Evolutionary conservation across 2,797 vertebrate genomes (phyloP).

Genomic region (Podarcis siculus): DNA sequence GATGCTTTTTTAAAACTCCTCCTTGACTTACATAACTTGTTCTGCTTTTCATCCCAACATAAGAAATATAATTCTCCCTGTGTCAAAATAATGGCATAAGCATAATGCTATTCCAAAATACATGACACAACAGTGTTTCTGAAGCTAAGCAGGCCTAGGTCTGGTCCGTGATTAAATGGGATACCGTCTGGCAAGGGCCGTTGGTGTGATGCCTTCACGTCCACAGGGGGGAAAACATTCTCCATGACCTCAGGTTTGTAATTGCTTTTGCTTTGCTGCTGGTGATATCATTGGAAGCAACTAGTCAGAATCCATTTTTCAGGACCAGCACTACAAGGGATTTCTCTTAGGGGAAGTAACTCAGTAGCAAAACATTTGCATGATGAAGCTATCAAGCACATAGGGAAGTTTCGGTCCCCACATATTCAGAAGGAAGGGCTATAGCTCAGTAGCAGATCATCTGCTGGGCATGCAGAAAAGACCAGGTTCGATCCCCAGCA

Average conservation of each 20-base stretch:
- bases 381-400: not conserved
- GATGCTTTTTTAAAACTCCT: constrained; percentile 2
- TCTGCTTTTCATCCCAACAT: constrained; percentile 29
- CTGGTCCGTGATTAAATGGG: not conserved
- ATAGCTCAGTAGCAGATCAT: not conserved
- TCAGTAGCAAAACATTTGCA: not conserved
- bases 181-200: not conserved
- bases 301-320: not conserved
- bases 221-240: not conserved
- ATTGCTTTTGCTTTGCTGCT: not conserved
- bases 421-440: not conserved
- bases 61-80: not conserved
- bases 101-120: not conserved
- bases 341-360: not conserved
- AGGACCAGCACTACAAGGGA: not conserved
- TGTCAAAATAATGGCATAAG: not conserved
- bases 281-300: not conserved
- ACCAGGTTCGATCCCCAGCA: too few relatives aligned
- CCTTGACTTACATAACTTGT: constrained; percentile 59
- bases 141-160: not conserved
- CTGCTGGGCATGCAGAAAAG: too few relatives aligned
- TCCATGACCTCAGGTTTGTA: not conserved
- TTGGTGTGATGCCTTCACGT: not conserved
- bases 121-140: not conserved
- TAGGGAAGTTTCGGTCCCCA: not conserved